Evolutionary conservation across 2,797 vertebrate species (phyloP).

Genomic region (Clarias fuscus): DNA sequence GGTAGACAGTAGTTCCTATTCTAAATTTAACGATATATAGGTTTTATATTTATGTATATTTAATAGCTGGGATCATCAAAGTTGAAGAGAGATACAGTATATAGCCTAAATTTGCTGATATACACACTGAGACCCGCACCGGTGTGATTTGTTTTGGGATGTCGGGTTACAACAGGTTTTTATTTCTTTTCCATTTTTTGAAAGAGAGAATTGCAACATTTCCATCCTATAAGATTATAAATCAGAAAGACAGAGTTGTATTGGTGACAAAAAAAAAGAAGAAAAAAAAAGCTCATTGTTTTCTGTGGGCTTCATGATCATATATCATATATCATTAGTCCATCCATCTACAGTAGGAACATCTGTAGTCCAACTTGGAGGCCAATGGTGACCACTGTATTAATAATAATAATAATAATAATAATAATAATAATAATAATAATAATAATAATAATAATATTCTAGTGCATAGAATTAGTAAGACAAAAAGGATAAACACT

Average conservation of each 20-base stretch:
- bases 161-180: not conserved
- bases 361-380: too few species aligned
- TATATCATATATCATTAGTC: too few species aligned
- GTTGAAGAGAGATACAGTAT: not conserved
- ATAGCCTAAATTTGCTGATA: not conserved
- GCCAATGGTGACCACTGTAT: too few species aligned
- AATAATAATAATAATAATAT: too few species aligned
- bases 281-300: not conserved
- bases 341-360: too few species aligned
- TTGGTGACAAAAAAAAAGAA: not conserved
- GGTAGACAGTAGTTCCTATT: too few species aligned
- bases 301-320: not conserved
- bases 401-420: too few species aligned
- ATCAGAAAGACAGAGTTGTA: not conserved
- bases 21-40: not conserved
- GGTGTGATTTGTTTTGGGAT: not conserved
- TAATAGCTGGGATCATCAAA: not conserved
- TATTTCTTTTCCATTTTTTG: too few species aligned
- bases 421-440: too few species aligned
- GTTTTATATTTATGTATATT: not conserved
- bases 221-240: not conserved
- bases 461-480: too few species aligned
- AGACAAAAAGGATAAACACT: too few species aligned
- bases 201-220: not conserved
- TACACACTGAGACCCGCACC: not conserved